A percentile compares a stretch with the other conserved stretches of the same genome.
These are phyloP conservation scores for Sparidentex hasta DNA, from an alignment of 2,797 vertebrate species.

Conservation along the genomic window DNA sequence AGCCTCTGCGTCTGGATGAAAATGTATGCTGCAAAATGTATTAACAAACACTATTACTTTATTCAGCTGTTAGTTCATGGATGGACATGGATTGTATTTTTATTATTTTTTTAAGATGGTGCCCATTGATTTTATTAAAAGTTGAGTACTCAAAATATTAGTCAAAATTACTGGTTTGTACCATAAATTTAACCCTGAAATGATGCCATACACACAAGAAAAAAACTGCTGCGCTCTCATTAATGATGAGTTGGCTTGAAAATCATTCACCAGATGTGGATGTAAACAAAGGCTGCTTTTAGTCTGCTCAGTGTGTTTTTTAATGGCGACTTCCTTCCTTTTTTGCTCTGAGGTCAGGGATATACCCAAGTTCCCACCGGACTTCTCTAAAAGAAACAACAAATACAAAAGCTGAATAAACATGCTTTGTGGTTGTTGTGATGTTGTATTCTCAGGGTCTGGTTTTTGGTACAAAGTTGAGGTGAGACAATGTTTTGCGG, in stretches of 20 bases:
- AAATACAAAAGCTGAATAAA: conserved; percentile 58
- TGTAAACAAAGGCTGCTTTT: conserved; percentile 33
- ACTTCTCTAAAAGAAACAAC: conserved; percentile 67
- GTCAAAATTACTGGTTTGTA: background rate
- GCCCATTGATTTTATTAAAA: background rate
- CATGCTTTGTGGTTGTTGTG: conserved; percentile 28
- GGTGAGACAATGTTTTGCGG: conserved; percentile 14
- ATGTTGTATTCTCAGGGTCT: background rate
- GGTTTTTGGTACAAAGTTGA: background rate
- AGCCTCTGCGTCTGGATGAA: background rate
- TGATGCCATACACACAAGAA: background rate
- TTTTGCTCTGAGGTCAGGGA: conserved; percentile 30
- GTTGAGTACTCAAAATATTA: background rate
- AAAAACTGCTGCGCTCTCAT: background rate
- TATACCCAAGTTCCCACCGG: background rate
- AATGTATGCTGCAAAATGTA: background rate
- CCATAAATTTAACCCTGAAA: background rate
- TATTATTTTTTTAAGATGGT: conserved; percentile 20
- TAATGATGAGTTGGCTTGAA: background rate
- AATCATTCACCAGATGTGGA: conserved; percentile 1
- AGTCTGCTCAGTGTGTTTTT: conserved; percentile 24
- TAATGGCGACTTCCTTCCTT: conserved; percentile 69
- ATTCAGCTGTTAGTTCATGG: background rate
- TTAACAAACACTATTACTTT: background rate
- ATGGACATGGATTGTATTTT: background rate